Conservation (phyloP, 2,888 invertebrate genomes). For the Eupeodes luniger region DNA sequence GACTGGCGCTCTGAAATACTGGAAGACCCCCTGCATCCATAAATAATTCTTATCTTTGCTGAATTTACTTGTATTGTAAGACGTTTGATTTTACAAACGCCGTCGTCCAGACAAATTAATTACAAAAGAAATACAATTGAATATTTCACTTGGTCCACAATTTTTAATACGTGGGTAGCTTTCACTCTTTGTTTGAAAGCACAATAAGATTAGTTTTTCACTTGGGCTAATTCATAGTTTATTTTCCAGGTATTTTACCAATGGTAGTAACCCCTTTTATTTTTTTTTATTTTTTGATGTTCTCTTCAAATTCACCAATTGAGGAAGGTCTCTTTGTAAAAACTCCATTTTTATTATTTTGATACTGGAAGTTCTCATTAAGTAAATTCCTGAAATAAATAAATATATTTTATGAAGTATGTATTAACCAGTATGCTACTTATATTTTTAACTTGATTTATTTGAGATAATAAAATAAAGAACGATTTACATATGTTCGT, state of each 20-base stretch:
- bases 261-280: background rate
- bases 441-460: no score
- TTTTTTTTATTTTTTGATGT: slow-evolving; percentile 37
- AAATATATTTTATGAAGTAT: no score
- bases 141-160: background rate
- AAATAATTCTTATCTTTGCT: slow-evolving; percentile 82
- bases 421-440: no score
- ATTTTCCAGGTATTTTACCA: slow-evolving; percentile 9
- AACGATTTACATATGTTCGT: no score
- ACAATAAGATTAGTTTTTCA: background rate
- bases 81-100: slow-evolving; percentile 70
- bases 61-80: slow-evolving; percentile 78
- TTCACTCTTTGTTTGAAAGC: background rate
- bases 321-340: slow-evolving; percentile 9
- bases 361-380: background rate
- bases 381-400: background rate
- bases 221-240: background rate
- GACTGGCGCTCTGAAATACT: slow-evolving; percentile 85
- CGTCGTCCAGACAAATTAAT: slow-evolving; percentile 76
- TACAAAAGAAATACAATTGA: slow-evolving; percentile 46
- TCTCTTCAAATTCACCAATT: slow-evolving; percentile 28
- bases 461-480: no score
- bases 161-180: background rate
- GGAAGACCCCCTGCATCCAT: slow-evolving; percentile 85
- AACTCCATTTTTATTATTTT: slow-evolving; percentile 20